phyloP scores from a whole-genome alignment of 2,888 invertebrate genomes.

The Spodoptera exigua region DNA sequence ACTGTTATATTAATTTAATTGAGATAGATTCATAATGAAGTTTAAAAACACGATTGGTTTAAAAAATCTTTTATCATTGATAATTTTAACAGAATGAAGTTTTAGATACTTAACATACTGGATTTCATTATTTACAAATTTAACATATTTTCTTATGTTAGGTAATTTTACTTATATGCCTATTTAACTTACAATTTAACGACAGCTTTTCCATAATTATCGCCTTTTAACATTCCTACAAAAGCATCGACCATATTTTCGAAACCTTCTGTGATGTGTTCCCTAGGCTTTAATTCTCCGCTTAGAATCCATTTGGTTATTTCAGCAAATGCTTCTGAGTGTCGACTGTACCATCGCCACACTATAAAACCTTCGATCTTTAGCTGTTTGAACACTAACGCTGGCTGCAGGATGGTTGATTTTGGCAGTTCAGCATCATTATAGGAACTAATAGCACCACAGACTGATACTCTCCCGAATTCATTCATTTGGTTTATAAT shows the following conservation, averaged over 20 bases:
- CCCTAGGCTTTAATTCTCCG: slow-evolving; percentile 91
- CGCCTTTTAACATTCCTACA: slow-evolving; percentile 90
- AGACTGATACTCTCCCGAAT: slow-evolving; percentile 89
- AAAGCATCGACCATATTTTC: slow-evolving; percentile 92
- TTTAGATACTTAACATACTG: too few relatives aligned
- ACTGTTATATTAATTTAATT: too few relatives aligned
- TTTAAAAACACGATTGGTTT: too few relatives aligned
- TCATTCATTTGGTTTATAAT: slow-evolving; percentile 90
- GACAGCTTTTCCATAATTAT: slow-evolving; percentile 92
- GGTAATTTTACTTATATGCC: too few relatives aligned
- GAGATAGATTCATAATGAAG: too few relatives aligned
- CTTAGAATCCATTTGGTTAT: slow-evolving; percentile 89
- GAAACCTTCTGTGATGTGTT: slow-evolving; percentile 92
- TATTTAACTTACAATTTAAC: slow-evolving; percentile 85
- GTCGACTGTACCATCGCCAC: slow-evolving; percentile 86
- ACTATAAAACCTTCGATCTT: slow-evolving; percentile 90
- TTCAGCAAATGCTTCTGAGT: slow-evolving; percentile 90
- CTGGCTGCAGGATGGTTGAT: slow-evolving; percentile 85
- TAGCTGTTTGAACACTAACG: slow-evolving; percentile 88
- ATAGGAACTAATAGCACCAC: slow-evolving; percentile 77
- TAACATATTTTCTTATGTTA: too few relatives aligned
- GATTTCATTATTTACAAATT: too few relatives aligned
- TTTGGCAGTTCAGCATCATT: slow-evolving; percentile 69
- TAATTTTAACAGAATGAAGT: too few relatives aligned
- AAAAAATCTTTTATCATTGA: too few relatives aligned